phyloP scores from a whole-genome alignment of 2,888 invertebrate species.

The Bugulina stolonifera region DNA sequence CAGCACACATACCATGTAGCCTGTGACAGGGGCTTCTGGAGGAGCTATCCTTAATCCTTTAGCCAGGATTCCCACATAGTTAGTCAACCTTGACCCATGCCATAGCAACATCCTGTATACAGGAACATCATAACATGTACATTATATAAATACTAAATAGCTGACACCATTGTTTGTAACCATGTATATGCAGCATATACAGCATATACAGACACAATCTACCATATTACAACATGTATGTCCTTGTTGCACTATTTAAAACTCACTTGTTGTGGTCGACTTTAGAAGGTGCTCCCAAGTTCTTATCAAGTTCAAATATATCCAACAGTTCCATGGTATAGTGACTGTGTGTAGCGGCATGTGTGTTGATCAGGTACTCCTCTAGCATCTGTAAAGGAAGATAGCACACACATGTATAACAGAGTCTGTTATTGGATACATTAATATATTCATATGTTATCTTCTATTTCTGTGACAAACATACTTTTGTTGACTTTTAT shows the following conservation, averaged over 20 bases:
- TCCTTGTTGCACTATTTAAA: too few relatives aligned
- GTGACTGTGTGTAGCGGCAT: slow-evolving; percentile 54
- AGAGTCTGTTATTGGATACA: too few relatives aligned
- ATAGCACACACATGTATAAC: too few relatives aligned
- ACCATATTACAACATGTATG: too few relatives aligned
- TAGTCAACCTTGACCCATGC: slow-evolving; percentile 57
- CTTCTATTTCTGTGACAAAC: too few relatives aligned
- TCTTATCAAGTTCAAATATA: slow-evolving; percentile 50
- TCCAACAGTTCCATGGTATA: slow-evolving; percentile 54
- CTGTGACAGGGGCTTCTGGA: slow-evolving; percentile 57
- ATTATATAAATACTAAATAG: too few relatives aligned
- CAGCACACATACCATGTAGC: slow-evolving; percentile 56
- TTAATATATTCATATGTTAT: too few relatives aligned
- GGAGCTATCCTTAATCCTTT: slow-evolving; percentile 57
- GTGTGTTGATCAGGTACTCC: slow-evolving; percentile 53
- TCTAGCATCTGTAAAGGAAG: slow-evolving; percentile 53
- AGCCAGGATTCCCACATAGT: slow-evolving; percentile 56
- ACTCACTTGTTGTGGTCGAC: slow-evolving; percentile 53
- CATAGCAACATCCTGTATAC: slow-evolving; percentile 54
- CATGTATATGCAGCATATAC: too few relatives aligned
- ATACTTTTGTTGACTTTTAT: too few relatives aligned
- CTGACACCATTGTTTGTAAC: too few relatives aligned
- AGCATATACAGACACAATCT: too few relatives aligned
- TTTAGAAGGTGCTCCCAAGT: slow-evolving; percentile 37
- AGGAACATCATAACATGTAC: too few relatives aligned